Evolutionary conservation across 37 sponge, comb jelly and placozoan genomes (phyloP).

Genomic region (Beroe forskalii): DNA sequence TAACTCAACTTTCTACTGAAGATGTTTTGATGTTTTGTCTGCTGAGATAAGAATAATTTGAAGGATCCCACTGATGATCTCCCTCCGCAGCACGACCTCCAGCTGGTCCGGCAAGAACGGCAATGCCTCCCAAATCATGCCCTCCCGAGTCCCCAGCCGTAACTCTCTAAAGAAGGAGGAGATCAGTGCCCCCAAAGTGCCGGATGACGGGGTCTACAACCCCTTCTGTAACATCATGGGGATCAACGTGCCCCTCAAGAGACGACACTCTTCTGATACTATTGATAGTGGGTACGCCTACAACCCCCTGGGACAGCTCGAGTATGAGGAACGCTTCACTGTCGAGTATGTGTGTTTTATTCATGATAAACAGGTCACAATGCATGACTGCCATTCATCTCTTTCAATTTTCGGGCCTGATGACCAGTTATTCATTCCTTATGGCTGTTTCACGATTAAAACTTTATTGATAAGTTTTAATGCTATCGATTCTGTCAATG

Average conservation of each 20-base stretch:
- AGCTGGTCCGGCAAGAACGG: neutral
- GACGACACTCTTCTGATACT: neutral
- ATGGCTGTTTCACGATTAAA: too few species aligned
- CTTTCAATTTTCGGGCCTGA: too few species aligned
- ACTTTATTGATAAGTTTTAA: too few species aligned
- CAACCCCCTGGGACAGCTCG: too few species aligned
- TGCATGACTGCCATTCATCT: too few species aligned
- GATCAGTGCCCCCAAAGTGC: neutral
- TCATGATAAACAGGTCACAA: too few species aligned
- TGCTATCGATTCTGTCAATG: neutral
- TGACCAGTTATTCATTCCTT: too few species aligned
- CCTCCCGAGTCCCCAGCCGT: neutral
- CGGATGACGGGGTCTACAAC: conserved; percentile 28
- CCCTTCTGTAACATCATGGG: conserved; percentile 20
- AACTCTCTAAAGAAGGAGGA: neutral
- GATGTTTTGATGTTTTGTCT: too few species aligned
- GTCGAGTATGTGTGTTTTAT: neutral
- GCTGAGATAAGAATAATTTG: too few species aligned
- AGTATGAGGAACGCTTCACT: conserved; percentile 2
- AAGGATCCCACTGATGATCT: too few species aligned
- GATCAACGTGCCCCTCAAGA: conserved; percentile 16
- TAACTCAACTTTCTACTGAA: too few species aligned
- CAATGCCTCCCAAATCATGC: too few species aligned
- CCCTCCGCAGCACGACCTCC: neutral
- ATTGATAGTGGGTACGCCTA: neutral